A percentile compares a stretch with the other conserved stretches of the same genome.
phyloP scores from a whole-genome alignment of 2,888 invertebrate genomes.

The Hipparchia sbordonii region DNA sequence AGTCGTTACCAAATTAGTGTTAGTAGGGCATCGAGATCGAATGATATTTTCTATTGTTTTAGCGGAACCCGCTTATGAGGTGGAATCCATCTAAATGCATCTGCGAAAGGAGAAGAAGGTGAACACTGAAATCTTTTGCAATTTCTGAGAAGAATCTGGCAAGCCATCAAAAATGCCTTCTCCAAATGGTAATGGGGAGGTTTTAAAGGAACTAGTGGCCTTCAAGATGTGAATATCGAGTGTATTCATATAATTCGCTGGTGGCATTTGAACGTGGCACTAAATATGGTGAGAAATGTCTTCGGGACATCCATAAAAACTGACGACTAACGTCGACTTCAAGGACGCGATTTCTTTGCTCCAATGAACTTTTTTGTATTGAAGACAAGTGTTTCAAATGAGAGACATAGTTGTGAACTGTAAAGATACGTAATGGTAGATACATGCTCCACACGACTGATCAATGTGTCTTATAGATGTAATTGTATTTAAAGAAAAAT shows the following conservation, averaged over 20 bases:
- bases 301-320: not conserved
- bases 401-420: constrained; percentile 38
- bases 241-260: not conserved
- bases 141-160: constrained; percentile 6
- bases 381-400: constrained; percentile 33
- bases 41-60: constrained; percentile 62
- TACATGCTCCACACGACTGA: constrained; percentile 51
- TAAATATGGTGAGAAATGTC: not conserved
- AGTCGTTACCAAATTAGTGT: not conserved
- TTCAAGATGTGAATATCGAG: not conserved
- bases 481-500: constrained; percentile 52
- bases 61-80: constrained; percentile 74
- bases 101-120: constrained; percentile 59
- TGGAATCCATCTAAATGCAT: constrained; percentile 77
- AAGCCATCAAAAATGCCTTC: not conserved
- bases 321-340: no score
- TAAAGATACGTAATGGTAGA: constrained; percentile 32
- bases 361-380: constrained; percentile 3
- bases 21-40: constrained; percentile 40
- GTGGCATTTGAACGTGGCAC: not conserved
- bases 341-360: not conserved
- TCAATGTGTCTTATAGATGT: constrained; percentile 56
- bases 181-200: not conserved
- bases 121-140: constrained; percentile 13
- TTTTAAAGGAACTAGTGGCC: not conserved